Base-by-base conservation (phyloP, 1,140 invertebrate genomes). In the Lepidostoma basale region DNA sequence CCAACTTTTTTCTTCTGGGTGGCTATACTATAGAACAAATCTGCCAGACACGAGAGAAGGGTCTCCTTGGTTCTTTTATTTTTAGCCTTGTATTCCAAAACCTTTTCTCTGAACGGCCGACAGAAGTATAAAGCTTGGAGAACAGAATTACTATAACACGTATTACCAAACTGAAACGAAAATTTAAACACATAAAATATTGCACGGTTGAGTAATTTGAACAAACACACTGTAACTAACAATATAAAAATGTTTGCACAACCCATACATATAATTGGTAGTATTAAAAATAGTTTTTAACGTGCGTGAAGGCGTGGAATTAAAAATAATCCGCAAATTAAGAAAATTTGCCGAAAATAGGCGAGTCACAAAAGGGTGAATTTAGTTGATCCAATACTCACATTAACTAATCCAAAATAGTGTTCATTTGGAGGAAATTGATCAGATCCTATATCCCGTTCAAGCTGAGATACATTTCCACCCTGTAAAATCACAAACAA, bases 1-100 rank as follows among this genome's bases (percentile, higher is more conserved):
- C 98, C 98, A 68, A 98, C 97, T 88, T 98, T 98, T 80, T 98
- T 98, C 86, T 99, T 99, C 77, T 99, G 98, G 3, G 96, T 99
- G 1, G 97, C 96, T 79, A 99, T 99, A 80, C 91, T 98, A 83
- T 99, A 95, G 85, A 99, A 99, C 22, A 99, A 85, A 85, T 99
- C 98, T 64, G 97, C 97, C 70, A 99, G 85, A 81, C 97, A 99
- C 76, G 97, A 97, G 72, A 99, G 83, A 67, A 99, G 82, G 18
- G 97, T 99, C 83, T 99, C 98, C 83, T 98, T 99, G 70, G 94
- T 97, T 79, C 96, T 85, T 80, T 98, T 98, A 79, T 98, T 98
- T 80, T 96, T 97, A 47, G 94, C 94, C 82, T 99, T 99, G 79
- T 99, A 99, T 79, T 98, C 96, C 54, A 99, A 83, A 23, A 99